phyloP scores from a whole-genome alignment of 2,797 vertebrate species.

The Dermochelys coriacea region DNA sequence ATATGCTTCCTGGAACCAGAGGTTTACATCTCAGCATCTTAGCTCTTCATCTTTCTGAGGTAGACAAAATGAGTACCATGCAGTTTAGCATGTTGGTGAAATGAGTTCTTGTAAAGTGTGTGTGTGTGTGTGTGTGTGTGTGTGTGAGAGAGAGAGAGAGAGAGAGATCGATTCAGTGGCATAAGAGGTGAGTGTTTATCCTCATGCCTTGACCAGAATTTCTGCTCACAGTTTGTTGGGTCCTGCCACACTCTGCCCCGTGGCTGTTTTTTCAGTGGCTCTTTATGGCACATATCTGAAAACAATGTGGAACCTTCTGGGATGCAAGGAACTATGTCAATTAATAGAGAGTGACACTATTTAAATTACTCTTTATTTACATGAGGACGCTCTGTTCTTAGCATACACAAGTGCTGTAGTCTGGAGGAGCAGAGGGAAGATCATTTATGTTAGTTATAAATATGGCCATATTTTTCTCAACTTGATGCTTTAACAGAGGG shows the following conservation, averaged over 20 bases:
- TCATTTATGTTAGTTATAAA: slow-evolving; percentile 49
- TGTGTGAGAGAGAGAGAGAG: background rate
- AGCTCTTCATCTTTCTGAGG: background rate
- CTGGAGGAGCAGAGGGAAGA: slow-evolving; percentile 18
- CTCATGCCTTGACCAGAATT: background rate
- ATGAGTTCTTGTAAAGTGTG: background rate
- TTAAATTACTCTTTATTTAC: background rate
- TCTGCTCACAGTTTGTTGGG: background rate
- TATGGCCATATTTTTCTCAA: slow-evolving; percentile 29
- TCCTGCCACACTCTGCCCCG: rapidly evolving
- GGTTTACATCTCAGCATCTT: background rate
- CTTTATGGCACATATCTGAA: background rate
- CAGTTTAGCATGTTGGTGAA: background rate
- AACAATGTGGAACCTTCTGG: background rate
- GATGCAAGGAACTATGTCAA: background rate
- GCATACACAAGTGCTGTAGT: background rate
- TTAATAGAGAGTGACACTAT: background rate
- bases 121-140: background rate
- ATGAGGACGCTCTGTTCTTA: background rate
- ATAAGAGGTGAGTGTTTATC: background rate
- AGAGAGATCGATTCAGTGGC: rapidly evolving
- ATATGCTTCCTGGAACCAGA: background rate
- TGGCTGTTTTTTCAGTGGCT: background rate
- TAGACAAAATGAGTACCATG: background rate
- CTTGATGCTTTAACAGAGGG: slow-evolving; percentile 15